Percentiles rank a stretch among this genome's conserved stretches.
Evolutionary conservation across 2,113 vertebrate genomes (phyloP).

Genomic region (Rhinichthys klamathensis): DNA sequence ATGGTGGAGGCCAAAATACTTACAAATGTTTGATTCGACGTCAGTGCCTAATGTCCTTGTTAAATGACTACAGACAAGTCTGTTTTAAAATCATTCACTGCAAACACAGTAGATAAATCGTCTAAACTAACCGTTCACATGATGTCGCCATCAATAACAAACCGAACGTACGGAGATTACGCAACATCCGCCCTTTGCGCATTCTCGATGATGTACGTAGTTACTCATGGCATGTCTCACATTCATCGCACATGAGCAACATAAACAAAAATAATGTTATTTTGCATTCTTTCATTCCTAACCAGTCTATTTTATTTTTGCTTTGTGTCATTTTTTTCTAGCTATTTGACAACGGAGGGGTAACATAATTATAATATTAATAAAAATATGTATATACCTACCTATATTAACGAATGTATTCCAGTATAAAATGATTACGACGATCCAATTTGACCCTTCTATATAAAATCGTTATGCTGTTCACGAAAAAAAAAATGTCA

Average conservation of each 20-base stretch:
- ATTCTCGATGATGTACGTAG: slow-evolving; percentile 4
- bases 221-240: not conserved
- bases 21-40: slow-evolving; percentile 14
- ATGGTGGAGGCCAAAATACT: not conserved
- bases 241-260: not conserved
- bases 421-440: not conserved
- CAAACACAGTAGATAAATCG: not conserved
- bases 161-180: not conserved
- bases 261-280: not conserved
- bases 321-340: not conserved
- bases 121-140: not conserved
- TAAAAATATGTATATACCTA: not conserved
- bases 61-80: not conserved
- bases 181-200: not conserved
- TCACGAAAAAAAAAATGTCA: not conserved
- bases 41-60: not conserved
- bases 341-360: not conserved
- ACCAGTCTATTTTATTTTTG: not conserved
- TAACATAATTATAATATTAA: not conserved
- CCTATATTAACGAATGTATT: not conserved
- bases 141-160: slow-evolving; percentile 31
- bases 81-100: not conserved
- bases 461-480: not conserved
- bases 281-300: not conserved
- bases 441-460: not conserved